These are phyloP conservation scores for Nesidiocoris tenuis DNA, from an alignment of 2,888 invertebrate genomes.

Conservation along the genomic window DNA sequence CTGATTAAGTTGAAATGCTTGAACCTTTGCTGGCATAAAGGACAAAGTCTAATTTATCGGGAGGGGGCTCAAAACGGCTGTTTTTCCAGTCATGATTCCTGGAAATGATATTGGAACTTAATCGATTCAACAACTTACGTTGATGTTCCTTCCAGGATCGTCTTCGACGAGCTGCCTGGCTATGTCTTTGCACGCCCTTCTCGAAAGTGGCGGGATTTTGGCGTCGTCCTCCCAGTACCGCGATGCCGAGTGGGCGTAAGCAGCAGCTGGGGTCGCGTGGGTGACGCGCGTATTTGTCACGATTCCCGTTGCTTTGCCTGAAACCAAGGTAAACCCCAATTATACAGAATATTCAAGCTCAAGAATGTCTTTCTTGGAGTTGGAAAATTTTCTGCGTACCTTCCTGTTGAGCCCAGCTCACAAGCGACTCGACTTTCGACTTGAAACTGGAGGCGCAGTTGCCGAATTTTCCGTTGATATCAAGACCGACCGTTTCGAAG, in stretches of 20 bases:
- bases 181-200: constrained; percentile 75
- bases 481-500: constrained; percentile 51
- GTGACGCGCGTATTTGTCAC: constrained; percentile 78
- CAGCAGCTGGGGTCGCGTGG: constrained; percentile 75
- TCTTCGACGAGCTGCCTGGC: constrained; percentile 76
- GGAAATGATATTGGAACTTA: too few relatives aligned
- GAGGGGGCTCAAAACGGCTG: too few relatives aligned
- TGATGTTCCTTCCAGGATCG: constrained; percentile 72
- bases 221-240: constrained; percentile 79
- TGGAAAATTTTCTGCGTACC: too few relatives aligned
- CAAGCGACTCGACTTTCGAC: constrained; percentile 48
- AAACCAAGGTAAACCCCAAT: constrained; percentile 28
- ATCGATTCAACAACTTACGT: too few relatives aligned
- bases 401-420: constrained; percentile 52
- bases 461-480: constrained; percentile 50
- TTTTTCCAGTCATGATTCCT: too few relatives aligned
- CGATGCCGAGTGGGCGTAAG: constrained; percentile 73
- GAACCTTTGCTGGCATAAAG: too few relatives aligned
- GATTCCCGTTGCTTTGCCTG: constrained; percentile 77
- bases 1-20: too few relatives aligned
- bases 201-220: constrained; percentile 68
- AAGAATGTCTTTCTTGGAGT: too few relatives aligned
- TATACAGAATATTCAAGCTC: too few relatives aligned
- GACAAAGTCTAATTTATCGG: too few relatives aligned
- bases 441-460: constrained; percentile 50